Evolutionary conservation across 2,113 vertebrate species (phyloP).

Genomic region (Nothoprocta pentlandii): DNA sequence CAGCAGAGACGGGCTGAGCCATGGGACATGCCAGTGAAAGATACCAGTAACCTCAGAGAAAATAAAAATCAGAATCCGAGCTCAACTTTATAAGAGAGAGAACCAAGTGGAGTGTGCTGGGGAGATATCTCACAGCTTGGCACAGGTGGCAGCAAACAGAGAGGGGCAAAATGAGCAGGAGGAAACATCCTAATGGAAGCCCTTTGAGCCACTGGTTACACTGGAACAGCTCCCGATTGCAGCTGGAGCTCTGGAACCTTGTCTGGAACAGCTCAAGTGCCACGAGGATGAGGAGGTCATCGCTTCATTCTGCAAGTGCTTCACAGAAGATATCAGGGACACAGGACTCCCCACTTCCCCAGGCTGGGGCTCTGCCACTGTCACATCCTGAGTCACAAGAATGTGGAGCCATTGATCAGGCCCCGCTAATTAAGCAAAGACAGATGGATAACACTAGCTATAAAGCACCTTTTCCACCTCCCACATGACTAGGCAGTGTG

Average conservation of each 20-base stretch:
- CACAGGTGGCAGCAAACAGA: neutral
- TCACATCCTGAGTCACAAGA: neutral
- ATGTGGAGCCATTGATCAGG: conserved; percentile 30
- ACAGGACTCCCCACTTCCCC: neutral
- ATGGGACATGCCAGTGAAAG: neutral
- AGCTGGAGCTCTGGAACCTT: neutral
- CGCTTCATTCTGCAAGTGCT: accelerated
- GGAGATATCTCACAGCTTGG: neutral
- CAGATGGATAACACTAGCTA: conserved; percentile 48
- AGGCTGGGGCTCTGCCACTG: neutral
- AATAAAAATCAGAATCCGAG: neutral
- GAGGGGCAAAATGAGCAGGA: neutral
- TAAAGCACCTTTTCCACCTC: conserved; percentile 50
- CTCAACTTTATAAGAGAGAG: no score
- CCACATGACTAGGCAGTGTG: conserved; percentile 24
- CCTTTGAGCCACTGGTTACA: neutral
- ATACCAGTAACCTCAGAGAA: neutral
- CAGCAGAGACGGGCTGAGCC: neutral
- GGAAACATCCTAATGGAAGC: neutral
- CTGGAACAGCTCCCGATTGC: accelerated
- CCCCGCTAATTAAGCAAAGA: conserved; percentile 50
- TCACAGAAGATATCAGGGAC: neutral
- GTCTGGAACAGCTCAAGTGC: neutral
- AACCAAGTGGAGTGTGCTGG: no score
- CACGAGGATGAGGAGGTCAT: accelerated